Conservation (phyloP, 2,113 vertebrate genomes). For the Gnathonemus longibarbis region DNA sequence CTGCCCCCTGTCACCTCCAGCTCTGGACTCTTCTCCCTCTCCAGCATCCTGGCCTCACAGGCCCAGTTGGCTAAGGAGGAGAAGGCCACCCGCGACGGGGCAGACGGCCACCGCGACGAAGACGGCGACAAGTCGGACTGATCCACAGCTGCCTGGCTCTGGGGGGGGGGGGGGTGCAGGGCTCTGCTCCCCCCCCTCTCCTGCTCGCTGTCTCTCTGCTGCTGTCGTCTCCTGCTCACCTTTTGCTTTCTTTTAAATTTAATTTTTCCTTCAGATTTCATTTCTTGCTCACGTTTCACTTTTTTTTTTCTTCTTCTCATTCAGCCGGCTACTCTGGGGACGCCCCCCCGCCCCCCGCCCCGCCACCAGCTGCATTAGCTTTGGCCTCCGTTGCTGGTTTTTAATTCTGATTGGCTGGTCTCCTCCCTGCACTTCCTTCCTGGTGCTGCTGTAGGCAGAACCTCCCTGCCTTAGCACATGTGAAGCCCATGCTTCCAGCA, state of each 20-base stretch:
- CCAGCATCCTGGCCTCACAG: constrained; percentile 85
- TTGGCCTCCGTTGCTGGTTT: background rate
- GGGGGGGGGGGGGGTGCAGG: background rate
- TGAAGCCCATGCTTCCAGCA: background rate
- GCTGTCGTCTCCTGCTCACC: background rate
- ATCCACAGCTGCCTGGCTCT: constrained; percentile 19
- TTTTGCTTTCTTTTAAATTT: background rate
- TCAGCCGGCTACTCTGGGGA: background rate
- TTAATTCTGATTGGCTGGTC: no score
- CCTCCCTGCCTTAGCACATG: background rate
- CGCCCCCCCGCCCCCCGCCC: background rate
- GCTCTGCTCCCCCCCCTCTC: background rate
- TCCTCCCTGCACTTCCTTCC: background rate
- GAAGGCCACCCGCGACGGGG: constrained; percentile 77
- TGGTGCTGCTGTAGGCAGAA: background rate
- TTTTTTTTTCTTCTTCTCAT: no score
- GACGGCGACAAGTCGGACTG: constrained; percentile 94
- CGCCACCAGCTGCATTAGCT: background rate
- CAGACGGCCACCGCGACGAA: constrained; percentile 76
- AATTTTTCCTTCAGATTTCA: background rate
- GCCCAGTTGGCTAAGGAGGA: constrained; percentile 87
- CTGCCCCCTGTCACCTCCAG: constrained; percentile 80
- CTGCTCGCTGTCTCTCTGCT: background rate
- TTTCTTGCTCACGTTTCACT: background rate
- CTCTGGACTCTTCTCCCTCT: constrained; percentile 86